Base-by-base conservation (phyloP, 2,797 vertebrate genomes). In the Gadopsis bispinosus region DNA sequence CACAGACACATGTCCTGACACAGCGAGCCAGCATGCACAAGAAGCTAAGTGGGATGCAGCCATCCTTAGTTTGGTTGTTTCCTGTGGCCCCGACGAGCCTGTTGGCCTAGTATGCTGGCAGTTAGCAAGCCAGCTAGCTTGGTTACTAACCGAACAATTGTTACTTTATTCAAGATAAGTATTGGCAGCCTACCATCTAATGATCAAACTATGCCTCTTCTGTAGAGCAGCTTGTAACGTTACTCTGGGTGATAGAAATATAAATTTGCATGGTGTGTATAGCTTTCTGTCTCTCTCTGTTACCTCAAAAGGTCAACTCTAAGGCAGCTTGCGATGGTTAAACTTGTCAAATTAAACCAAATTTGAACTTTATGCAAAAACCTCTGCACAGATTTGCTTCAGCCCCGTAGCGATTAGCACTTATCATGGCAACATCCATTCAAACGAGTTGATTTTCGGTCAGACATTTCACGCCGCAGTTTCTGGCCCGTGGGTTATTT, bases 381-480 rank as follows among this genome's bases (percentile, higher is more conserved):
- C 43, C 7, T 47, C 45, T n/a, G 11, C 20, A 26, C 59, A 17
- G 22, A 45, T 43, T 43, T 62, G 29, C 29, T 37, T 47, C 41
- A 56, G 12, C 5, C 37, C 13, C 22, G 22, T 2, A 22, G 51
- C 6, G 8, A 20, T 19, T 13, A 29, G 37, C 17, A 29, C 13
- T 50, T 22, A 7, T 35, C 9, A 8, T 1, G 35, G 37, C 37
- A 66, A 45, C 7, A 9, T 37, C 20, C 3, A 20, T 1, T 56
- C 0, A 22, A 48, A 35, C 43, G 0, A 45, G 11, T 16, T 53
- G n/a, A 31, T 50, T 51, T 51, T 59, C 5, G 4, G 7, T 3
- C 6, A 22, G 41, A 22, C 33, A 16, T 51, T 58, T 51, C 12
- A 33, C 9, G 65, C 17, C 50, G 13, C 0, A 7, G 4, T 17